Conservation (phyloP, 2,888 invertebrate genomes). For the Erebia epiphron region DNA sequence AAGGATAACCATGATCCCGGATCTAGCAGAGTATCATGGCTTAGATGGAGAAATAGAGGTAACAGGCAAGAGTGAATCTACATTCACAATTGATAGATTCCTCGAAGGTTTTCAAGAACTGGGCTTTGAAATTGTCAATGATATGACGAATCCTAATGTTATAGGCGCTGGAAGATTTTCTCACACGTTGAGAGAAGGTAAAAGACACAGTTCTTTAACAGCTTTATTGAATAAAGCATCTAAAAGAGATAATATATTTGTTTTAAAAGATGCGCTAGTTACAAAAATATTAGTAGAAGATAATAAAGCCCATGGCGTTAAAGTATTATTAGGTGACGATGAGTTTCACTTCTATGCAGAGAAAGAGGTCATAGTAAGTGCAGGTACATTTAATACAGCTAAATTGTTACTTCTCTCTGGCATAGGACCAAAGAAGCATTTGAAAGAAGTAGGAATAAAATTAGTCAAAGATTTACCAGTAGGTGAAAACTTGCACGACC, state of each 20-base stretch:
- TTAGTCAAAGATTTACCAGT: constrained; percentile 61
- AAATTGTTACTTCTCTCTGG: constrained; percentile 68
- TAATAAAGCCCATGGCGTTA: constrained; percentile 55
- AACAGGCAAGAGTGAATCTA: constrained; percentile 49
- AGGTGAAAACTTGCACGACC: constrained; percentile 68
- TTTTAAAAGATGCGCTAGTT: constrained; percentile 57
- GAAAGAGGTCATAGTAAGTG: constrained; percentile 63
- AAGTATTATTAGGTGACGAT: constrained; percentile 46
- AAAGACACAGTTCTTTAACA: constrained; percentile 59
- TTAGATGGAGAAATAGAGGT: constrained; percentile 65
- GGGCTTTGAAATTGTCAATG: constrained; percentile 59
- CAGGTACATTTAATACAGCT: constrained; percentile 68
- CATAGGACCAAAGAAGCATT: constrained; percentile 59
- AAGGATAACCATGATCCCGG: constrained; percentile 54
- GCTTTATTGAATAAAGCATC: constrained; percentile 56
- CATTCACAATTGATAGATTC: constrained; percentile 49
- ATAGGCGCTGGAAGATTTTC: constrained; percentile 68
- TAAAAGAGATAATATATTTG: constrained; percentile 50
- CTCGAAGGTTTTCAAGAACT: constrained; percentile 62
- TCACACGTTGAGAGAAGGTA: constrained; percentile 62
- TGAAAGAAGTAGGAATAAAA: constrained; percentile 52
- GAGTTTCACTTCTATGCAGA: constrained; percentile 51
- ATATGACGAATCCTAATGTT: constrained; percentile 64
- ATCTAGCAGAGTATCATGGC: constrained; percentile 59
- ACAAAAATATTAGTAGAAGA: constrained; percentile 58